phyloP scores from a whole-genome alignment of 23 tunicate species.

The Phallusia fumigata region DNA sequence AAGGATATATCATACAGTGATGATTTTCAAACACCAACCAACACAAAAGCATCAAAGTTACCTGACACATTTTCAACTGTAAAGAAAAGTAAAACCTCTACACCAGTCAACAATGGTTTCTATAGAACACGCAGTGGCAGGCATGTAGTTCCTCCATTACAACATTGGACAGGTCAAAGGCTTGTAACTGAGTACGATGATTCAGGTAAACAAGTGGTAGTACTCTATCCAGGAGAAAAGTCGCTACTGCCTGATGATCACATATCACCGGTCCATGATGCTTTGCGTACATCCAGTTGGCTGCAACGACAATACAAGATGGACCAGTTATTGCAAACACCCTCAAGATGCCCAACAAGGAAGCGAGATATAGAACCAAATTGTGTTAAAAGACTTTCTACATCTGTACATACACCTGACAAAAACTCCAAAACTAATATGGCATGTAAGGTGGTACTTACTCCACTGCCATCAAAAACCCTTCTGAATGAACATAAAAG shows the following conservation, averaged over 20 bases:
- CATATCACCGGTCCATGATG: not conserved
- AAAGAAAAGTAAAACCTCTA: not conserved
- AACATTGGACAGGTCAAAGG: slow-evolving; percentile 50
- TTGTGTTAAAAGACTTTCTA: not conserved
- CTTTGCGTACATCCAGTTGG: not conserved
- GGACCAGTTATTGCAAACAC: not conserved
- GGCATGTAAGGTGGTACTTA: not conserved
- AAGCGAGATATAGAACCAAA: not conserved
- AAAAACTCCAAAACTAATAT: not conserved
- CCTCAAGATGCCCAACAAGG: not conserved
- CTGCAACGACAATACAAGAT: not conserved
- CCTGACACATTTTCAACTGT: too few species aligned
- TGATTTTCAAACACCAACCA: not conserved
- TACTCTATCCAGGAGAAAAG: slow-evolving; percentile 33
- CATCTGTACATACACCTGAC: not conserved
- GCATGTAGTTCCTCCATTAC: slow-evolving; percentile 47
- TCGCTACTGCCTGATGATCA: not conserved
- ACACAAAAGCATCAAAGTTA: not conserved
- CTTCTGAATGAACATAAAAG: too few species aligned
- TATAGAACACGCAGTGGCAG: slow-evolving; percentile 44
- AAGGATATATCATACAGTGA: too few species aligned
- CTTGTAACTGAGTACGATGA: slow-evolving; percentile 34
- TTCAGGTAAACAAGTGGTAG: slow-evolving; percentile 29
- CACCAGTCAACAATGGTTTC: not conserved
- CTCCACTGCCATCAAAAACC: not conserved